Conservation (phyloP, 2,797 vertebrate genomes). For the Diglossa cyanea region DNA sequence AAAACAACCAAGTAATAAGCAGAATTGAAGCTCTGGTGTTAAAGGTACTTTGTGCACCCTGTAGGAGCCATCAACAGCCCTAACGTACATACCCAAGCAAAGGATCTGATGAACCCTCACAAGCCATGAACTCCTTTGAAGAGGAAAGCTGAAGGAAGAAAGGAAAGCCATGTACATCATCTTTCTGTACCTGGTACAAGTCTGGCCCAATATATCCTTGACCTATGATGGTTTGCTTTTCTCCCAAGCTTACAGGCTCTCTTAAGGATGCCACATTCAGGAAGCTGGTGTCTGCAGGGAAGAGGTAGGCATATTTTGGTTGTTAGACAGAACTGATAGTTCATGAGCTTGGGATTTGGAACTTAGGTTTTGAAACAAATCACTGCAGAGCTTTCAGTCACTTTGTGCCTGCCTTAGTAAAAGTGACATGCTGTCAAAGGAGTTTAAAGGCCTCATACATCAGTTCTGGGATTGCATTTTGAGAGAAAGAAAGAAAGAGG, state of each 20-base stretch:
- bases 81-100: not conserved
- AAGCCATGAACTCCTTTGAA: not conserved
- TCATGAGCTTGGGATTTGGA: not conserved
- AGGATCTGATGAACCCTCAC: not conserved
- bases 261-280: not conserved
- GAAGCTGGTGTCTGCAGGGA: not conserved
- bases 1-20: not conserved
- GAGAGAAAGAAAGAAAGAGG: slow-evolving; percentile 25
- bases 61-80: not conserved
- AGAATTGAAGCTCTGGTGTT: not conserved
- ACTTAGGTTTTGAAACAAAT: slow-evolving; percentile 50
- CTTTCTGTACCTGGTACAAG: not conserved
- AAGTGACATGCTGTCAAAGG: slow-evolving; percentile 63
- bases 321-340: not conserved
- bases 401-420: slow-evolving; percentile 37
- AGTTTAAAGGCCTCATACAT: slow-evolving; percentile 55
- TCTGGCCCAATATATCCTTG: not conserved
- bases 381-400: slow-evolving; percentile 38
- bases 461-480: slow-evolving; percentile 21
- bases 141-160: not conserved
- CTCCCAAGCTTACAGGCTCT: not conserved
- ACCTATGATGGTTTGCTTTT: not conserved
- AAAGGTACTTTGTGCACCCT: not conserved
- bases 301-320: not conserved
- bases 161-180: not conserved